Percentiles rank a stretch among this genome's conserved stretches.
Evolutionary conservation across 2,797 vertebrate genomes (phyloP).

Genomic region (Cynopterus sphinx): DNA sequence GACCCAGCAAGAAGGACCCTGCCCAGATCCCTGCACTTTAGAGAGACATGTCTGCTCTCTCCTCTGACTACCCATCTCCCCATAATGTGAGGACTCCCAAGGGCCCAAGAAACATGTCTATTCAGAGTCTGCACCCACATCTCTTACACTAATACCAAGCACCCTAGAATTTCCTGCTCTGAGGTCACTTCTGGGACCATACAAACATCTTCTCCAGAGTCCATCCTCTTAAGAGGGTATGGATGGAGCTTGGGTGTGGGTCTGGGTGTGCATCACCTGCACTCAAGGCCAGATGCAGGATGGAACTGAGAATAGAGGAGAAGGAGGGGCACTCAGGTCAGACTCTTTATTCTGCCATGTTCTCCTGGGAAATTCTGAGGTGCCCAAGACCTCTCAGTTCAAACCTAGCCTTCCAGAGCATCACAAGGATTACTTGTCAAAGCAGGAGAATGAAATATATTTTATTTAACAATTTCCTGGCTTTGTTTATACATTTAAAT

Average conservation of each 20-base stretch:
- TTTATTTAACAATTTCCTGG: not conserved
- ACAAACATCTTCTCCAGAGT: not conserved
- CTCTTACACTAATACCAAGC: not conserved
- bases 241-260: not conserved
- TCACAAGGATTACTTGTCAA: not conserved
- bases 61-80: not conserved
- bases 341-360: accelerated
- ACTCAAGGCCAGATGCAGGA: not conserved
- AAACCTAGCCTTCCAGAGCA: not conserved
- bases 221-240: not conserved
- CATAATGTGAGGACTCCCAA: not conserved
- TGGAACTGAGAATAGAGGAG: not conserved
- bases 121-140: not conserved
- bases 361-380: not conserved
- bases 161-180: not conserved
- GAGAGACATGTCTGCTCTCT: not conserved
- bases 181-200: not conserved
- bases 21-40: not conserved
- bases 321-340: not conserved
- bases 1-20: not conserved
- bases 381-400: not conserved
- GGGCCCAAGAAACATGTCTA: not conserved
- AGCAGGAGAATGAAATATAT: not conserved
- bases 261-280: not conserved
- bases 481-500: not conserved